Base-by-base conservation (phyloP, 1,140 invertebrate genomes). In the Zaprionus ornatus region DNA sequence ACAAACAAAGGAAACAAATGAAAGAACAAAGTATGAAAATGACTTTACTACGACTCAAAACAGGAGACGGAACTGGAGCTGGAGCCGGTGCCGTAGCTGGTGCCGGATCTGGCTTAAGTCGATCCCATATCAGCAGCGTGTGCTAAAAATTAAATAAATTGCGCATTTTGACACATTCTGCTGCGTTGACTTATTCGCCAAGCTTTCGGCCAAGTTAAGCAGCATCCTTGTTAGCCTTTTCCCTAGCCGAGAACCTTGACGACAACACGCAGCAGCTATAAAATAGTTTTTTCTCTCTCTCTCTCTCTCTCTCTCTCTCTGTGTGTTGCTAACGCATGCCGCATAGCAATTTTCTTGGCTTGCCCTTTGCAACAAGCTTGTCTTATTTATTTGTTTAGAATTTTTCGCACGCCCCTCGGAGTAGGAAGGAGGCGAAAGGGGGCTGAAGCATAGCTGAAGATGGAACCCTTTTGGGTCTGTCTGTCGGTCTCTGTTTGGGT, bases 161-260 rank as follows among this genome's bases (percentile, higher is more conserved):
- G 85, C 76, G 68, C 86, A 90, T 90, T 90, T 90, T 90, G 85
- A 90, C 86, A 90, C 86, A 90, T 90, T 90, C 83, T 90, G 85
- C 81, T 71, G 83, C 82, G 85, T 90, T 90, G 85, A 90, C 85
- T 88, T 90, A 90, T 88, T 90, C 72, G 73, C 71, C 56, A 50
- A 60, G 60, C 35, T 19, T 12, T 37, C 32, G 25, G 35, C 21
- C 10, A 42, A 74, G 48, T 52, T 42, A 25, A 42, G 32, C 70
- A 65, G 75, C 71, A 79, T 80, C 76, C 83, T 84, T 68, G 83
- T 83, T 83, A 77, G 63, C 69, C 74, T 35, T 69, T 74, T 67
- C 66, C 61, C 60, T 35, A 71, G 63, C 48, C n/a, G 32, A 72
- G 64, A 68, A 85, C 74, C 77, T 69, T 72, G 78, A 84, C 81